These are phyloP conservation scores for Myotis planiceps DNA, from an alignment of 2,797 vertebrate genomes.

Conservation along the genomic window DNA sequence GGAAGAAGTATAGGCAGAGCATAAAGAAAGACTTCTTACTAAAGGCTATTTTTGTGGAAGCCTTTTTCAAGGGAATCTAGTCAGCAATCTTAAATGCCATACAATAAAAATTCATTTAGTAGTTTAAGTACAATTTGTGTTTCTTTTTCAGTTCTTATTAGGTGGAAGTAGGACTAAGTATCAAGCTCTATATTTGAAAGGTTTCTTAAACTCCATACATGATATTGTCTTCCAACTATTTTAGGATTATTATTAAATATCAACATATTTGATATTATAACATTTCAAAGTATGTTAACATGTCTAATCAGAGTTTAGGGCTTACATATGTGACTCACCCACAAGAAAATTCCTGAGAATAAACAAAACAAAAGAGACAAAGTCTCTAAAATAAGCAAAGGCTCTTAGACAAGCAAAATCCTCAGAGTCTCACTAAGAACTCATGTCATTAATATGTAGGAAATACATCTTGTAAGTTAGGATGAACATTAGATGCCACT, in stretches of 20 bases:
- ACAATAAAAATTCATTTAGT: slow-evolving; percentile 4
- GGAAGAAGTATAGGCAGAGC: neutral
- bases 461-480: neutral
- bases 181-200: neutral
- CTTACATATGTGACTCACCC: neutral
- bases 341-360: slow-evolving; percentile 19
- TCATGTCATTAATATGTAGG: neutral
- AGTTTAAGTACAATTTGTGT: slow-evolving; percentile 10
- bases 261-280: neutral
- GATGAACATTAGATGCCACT: neutral
- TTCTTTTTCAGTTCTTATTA: slow-evolving; percentile 38
- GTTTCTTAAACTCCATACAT: neutral
- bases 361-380: slow-evolving; percentile 36
- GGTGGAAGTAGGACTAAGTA: neutral
- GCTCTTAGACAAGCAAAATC: neutral
- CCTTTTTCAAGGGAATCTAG: slow-evolving; percentile 3
- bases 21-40: neutral
- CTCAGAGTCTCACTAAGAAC: neutral
- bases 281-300: slow-evolving; percentile 19
- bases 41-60: neutral
- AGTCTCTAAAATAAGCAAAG: neutral
- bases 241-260: neutral
- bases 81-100: neutral
- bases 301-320: neutral
- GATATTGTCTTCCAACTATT: neutral